phyloP scores from a whole-genome alignment of 2,888 invertebrate genomes.

The Drosophila heteroneura region DNA sequence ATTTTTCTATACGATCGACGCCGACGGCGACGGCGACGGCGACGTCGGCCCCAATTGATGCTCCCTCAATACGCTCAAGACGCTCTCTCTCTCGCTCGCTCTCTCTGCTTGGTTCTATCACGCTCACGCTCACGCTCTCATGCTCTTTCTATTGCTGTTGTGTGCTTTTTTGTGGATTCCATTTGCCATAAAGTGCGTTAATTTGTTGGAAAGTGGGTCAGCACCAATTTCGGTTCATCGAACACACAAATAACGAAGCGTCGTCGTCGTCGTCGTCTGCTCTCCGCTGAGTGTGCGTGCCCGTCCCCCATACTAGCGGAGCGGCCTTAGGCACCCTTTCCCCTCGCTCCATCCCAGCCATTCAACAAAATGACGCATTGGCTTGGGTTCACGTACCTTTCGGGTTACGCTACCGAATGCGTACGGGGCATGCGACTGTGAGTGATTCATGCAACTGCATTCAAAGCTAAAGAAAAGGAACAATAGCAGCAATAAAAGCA shows the following conservation, averaged over 20 bases:
- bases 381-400: constrained; percentile 45
- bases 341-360: not conserved
- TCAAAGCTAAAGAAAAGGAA: not conserved
- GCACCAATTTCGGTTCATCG: constrained; percentile 77
- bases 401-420: constrained; percentile 35
- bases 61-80: not conserved
- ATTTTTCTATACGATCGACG: constrained; percentile 54
- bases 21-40: constrained; percentile 16
- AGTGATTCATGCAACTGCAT: constrained; percentile 45
- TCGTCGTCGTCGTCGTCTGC: not conserved
- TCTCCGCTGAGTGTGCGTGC: constrained; percentile 4
- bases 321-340: constrained; percentile 28
- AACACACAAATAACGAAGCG: constrained; percentile 73
- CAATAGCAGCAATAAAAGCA: constrained; percentile 4
- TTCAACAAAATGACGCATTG: constrained; percentile 37
- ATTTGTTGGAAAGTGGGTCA: constrained; percentile 75
- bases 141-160: constrained; percentile 58
- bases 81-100: constrained; percentile 13
- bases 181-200: constrained; percentile 77
- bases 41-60: constrained; percentile 56
- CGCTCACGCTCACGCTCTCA: not conserved
- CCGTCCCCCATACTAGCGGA: constrained; percentile 18
- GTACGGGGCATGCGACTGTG: constrained; percentile 32
- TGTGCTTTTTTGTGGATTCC: constrained; percentile 66
- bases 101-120: constrained; percentile 6